These are phyloP conservation scores for Toxotes chatareus DNA, from an alignment of 2,113 vertebrate species.

Conservation along the genomic window DNA sequence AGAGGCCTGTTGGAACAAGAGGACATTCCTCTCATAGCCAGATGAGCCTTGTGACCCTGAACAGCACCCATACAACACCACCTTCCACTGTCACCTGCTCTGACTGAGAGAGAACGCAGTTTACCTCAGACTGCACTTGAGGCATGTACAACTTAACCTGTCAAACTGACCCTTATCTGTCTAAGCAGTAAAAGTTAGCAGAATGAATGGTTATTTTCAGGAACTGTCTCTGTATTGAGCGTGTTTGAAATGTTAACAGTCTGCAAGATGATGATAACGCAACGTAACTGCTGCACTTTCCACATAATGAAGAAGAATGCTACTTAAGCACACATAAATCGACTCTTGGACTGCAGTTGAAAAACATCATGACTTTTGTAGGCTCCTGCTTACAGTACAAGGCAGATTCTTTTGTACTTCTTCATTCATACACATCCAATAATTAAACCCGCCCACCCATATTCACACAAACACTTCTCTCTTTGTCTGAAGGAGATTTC, in stretches of 20 bases:
- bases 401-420: conserved; percentile 47
- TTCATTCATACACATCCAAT: conserved; percentile 63
- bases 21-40: conserved; percentile 79
- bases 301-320: conserved; percentile 44
- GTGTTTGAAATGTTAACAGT: conserved; percentile 35
- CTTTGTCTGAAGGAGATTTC: conserved; percentile 67
- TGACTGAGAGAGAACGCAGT: neutral
- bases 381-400: conserved; percentile 34
- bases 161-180: conserved; percentile 7
- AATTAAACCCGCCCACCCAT: conserved; percentile 49
- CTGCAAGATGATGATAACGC: conserved; percentile 22
- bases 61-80: conserved; percentile 43
- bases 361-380: conserved; percentile 32
- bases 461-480: conserved; percentile 65
- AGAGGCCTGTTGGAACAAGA: conserved; percentile 77
- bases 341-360: conserved; percentile 23
- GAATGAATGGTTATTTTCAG: conserved; percentile 17
- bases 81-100: conserved; percentile 62
- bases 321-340: conserved; percentile 49
- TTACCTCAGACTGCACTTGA: neutral
- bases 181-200: neutral
- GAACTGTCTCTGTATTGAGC: neutral
- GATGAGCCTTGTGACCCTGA: conserved; percentile 69
- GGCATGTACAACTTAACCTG: neutral
- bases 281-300: conserved; percentile 45